Evolutionary conservation across 1,140 invertebrate species (phyloP).

Genomic region (Zaprionus camerounensis): DNA sequence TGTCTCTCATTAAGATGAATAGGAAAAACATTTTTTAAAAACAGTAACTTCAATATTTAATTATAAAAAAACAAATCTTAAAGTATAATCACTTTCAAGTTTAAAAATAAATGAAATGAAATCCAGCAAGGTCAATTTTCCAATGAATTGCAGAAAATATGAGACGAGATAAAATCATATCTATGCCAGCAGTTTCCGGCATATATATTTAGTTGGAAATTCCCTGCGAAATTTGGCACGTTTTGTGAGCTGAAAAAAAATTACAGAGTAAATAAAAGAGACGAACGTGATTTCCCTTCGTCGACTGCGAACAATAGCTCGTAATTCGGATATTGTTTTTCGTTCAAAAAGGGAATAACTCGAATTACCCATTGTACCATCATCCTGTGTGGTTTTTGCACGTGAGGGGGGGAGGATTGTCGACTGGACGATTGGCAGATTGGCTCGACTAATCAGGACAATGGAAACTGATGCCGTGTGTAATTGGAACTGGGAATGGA

Average conservation of each 20-base stretch:
- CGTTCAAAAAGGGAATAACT: conserved; percentile 27
- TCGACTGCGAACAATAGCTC: conserved; percentile 20
- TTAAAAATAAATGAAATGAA: background rate
- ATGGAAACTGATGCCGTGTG: conserved; percentile 49
- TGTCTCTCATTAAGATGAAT: no score
- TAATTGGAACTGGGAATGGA: background rate
- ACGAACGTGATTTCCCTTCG: background rate
- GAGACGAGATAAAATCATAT: background rate
- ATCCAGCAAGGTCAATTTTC: background rate
- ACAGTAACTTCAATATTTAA: no score
- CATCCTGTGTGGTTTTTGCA: conserved; percentile 31
- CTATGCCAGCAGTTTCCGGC: background rate
- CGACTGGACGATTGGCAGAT: conserved; percentile 25
- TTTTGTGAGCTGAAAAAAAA: background rate
- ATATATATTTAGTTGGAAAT: conserved; percentile 1
- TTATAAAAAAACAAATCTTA: no score
- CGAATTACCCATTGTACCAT: conserved; percentile 41
- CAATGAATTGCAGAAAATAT: background rate
- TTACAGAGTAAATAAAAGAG: conserved; percentile 2
- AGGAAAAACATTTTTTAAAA: no score
- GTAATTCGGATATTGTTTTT: conserved; percentile 28
- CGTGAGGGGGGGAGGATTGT: background rate
- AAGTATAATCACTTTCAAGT: no score
- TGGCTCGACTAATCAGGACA: conserved; percentile 33
- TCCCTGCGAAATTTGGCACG: background rate